Conservation (phyloP, 2,113 vertebrate genomes). For the Tauraco erythrolophus region DNA sequence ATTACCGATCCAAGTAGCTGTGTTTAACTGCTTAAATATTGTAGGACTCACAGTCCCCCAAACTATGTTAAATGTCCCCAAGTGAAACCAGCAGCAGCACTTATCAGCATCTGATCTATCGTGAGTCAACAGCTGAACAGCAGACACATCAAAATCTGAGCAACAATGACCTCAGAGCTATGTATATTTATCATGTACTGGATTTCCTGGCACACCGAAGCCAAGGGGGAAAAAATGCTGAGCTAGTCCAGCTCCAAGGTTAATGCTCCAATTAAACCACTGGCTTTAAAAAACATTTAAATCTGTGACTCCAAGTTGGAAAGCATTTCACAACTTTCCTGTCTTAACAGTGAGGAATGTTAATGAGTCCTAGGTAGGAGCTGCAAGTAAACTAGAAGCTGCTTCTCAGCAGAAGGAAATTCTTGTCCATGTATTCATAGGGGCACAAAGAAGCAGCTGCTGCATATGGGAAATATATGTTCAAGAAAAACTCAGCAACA, state of each 20-base stretch:
- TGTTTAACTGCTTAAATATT: background rate
- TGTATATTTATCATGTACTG: constrained; percentile 52
- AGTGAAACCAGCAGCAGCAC: background rate
- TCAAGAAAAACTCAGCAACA: constrained; percentile 36
- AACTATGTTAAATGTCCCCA: constrained; percentile 2
- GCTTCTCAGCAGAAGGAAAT: constrained; percentile 16
- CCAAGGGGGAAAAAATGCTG: background rate
- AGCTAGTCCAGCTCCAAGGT: background rate
- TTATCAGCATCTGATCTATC: constrained; percentile 54
- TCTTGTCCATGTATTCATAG: constrained; percentile 25
- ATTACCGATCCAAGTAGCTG: background rate
- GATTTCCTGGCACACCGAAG: constrained; percentile 39
- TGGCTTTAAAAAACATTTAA: background rate
- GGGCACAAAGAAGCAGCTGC: background rate
- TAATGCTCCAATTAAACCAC: constrained; percentile 10
- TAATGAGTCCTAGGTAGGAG: background rate
- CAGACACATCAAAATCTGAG: constrained; percentile 38
- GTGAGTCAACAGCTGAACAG: constrained; percentile 40
- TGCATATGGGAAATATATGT: constrained; percentile 8
- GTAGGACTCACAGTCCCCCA: background rate
- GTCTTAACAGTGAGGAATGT: background rate
- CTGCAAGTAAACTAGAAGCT: constrained; percentile 26
- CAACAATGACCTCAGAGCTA: constrained; percentile 42
- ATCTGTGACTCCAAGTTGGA: background rate
- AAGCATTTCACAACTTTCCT: background rate